phyloP scores from a whole-genome alignment of 2,113 vertebrate species.

The Leucopsar rothschildi region DNA sequence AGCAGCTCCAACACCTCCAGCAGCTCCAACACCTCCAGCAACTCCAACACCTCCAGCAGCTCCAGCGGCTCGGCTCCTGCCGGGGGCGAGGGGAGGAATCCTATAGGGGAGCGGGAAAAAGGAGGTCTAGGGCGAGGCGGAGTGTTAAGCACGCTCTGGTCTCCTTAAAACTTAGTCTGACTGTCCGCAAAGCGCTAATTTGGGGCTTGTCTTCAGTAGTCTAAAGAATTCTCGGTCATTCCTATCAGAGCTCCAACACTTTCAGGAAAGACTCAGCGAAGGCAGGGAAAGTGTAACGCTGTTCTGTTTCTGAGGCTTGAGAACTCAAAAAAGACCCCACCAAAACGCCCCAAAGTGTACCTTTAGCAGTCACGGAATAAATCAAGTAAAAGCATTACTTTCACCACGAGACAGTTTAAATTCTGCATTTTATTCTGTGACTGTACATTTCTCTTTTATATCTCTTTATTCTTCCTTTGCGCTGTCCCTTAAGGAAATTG shows the following conservation, averaged over 20 bases:
- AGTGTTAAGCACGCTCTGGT: background rate
- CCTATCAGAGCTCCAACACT: background rate
- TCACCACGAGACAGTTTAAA: background rate
- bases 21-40: fast-evolving
- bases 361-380: background rate
- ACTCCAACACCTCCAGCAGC: background rate
- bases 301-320: background rate
- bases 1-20: background rate
- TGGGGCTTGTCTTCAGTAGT: background rate
- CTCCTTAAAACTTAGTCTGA: background rate
- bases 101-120: background rate
- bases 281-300: background rate
- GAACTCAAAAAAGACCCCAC: background rate
- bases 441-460: background rate
- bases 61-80: background rate
- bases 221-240: background rate
- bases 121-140: background rate
- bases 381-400: background rate
- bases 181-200: background rate
- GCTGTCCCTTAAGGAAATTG: background rate
- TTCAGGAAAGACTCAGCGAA: background rate
- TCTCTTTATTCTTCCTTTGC: background rate
- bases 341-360: background rate
- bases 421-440: background rate
- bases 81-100: background rate